Percentiles rank a stretch among this genome's conserved stretches.
Conservation (phyloP, 2,888 invertebrate species). For the Cancer borealis region DNA sequence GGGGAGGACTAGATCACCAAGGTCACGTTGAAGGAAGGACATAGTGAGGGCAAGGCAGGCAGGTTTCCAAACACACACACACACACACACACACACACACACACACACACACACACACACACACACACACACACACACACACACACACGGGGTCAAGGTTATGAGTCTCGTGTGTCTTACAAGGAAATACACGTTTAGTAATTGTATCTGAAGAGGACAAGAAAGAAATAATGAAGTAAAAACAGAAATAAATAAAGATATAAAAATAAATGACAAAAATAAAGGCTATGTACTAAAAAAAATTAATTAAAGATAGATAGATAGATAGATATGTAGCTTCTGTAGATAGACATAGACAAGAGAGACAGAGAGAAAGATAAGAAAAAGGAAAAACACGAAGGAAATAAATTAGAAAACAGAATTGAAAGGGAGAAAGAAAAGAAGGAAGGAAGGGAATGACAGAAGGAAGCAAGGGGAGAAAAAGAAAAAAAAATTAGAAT, state of each 20-base stretch:
- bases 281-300: background rate
- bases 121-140: slow-evolving; percentile 4
- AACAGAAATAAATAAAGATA: background rate
- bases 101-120: slow-evolving; percentile 56
- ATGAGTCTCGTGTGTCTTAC: background rate
- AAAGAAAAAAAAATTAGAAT: background rate
- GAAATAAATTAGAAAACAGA: background rate
- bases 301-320: background rate
- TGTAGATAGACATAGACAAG: slow-evolving; percentile 1
- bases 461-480: background rate
- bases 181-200: background rate
- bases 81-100: slow-evolving; percentile 41
- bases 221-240: background rate
- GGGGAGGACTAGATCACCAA: no score
- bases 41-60: no score
- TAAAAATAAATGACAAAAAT: background rate
- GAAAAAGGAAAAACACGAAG: no score
- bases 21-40: no score
- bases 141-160: background rate
- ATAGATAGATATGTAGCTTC: background rate
- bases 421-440: background rate
- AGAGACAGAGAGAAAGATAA: background rate
- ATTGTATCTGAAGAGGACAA: background rate
- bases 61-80: no score
- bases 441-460: background rate